Conservation (phyloP, 2,113 vertebrate genomes). For the Ptilonorhynchus violaceus region DNA sequence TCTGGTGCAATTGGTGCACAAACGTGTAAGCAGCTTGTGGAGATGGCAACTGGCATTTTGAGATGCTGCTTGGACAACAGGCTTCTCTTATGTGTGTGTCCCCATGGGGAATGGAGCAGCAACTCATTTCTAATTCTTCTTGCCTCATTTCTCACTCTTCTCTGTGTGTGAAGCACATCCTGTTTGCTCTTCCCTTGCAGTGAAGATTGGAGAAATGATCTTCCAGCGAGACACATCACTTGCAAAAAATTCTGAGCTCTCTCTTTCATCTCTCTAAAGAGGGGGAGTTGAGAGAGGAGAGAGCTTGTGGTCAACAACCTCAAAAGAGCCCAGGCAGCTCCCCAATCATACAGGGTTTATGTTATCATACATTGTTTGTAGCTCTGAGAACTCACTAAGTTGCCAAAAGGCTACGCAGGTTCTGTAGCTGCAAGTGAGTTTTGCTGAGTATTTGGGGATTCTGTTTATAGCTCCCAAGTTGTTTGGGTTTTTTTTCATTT, state of each 20-base stretch:
- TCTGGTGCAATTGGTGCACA: background rate
- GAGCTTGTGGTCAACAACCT: background rate
- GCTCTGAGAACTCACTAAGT: background rate
- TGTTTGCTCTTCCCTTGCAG: background rate
- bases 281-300: background rate
- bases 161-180: background rate
- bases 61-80: background rate
- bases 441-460: background rate
- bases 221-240: background rate
- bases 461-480: background rate
- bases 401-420: conserved; percentile 8
- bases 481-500: background rate
- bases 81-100: background rate
- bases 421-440: conserved; percentile 29
- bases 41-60: background rate
- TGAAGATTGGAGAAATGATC: background rate
- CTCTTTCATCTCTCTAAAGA: background rate
- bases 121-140: background rate
- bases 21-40: background rate
- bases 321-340: conserved; percentile 24
- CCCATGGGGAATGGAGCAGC: background rate
- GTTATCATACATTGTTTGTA: conserved; percentile 48
- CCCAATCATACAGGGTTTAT: background rate
- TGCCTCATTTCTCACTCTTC: background rate
- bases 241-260: background rate